A percentile compares a stretch with the other conserved stretches of the same genome.
phyloP scores from a whole-genome alignment of 2,888 invertebrate species.

The Augochlorella aurata region DNA sequence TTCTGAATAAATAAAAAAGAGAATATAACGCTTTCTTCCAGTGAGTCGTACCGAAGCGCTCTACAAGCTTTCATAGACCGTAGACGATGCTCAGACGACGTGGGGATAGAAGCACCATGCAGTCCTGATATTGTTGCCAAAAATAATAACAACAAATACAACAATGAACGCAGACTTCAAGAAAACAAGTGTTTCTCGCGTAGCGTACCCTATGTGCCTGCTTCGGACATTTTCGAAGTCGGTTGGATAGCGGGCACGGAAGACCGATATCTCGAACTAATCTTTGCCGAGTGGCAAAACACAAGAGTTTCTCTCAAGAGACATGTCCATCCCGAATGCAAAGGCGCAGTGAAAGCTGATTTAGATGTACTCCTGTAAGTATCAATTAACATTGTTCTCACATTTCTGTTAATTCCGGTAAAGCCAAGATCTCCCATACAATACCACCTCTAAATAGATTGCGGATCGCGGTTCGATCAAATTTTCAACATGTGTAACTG shows the following conservation, averaged over 20 bases:
- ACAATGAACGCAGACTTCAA: slow-evolving; percentile 25
- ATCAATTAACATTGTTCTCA: neutral
- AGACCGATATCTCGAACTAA: slow-evolving; percentile 73
- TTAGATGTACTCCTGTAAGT: slow-evolving; percentile 72
- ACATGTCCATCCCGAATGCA: slow-evolving; percentile 71
- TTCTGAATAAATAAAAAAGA: too few species aligned
- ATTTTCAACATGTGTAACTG: too few species aligned
- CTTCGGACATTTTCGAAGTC: slow-evolving; percentile 75
- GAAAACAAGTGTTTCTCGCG: slow-evolving; percentile 40
- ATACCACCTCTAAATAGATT: neutral
- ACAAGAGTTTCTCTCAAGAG: slow-evolving; percentile 73
- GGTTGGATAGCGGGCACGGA: slow-evolving; percentile 76
- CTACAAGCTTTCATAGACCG: slow-evolving; percentile 75
- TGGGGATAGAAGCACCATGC: slow-evolving; percentile 33
- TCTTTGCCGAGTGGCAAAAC: slow-evolving; percentile 76
- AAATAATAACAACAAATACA: slow-evolving; percentile 56
- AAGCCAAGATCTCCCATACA: neutral
- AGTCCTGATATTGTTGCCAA: slow-evolving; percentile 68
- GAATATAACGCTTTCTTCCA: slow-evolving; percentile 45
- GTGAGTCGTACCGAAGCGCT: slow-evolving; percentile 75
- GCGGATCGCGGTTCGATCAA: too few species aligned
- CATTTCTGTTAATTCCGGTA: neutral
- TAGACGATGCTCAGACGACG: slow-evolving; percentile 61
- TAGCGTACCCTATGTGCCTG: slow-evolving; percentile 69
- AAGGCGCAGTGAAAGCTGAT: slow-evolving; percentile 72